Evolutionary conservation across 2,113 vertebrate species (phyloP), one percentile per base, ranked within the genome.

Genomic region (Tinamus guttatus): DNA sequence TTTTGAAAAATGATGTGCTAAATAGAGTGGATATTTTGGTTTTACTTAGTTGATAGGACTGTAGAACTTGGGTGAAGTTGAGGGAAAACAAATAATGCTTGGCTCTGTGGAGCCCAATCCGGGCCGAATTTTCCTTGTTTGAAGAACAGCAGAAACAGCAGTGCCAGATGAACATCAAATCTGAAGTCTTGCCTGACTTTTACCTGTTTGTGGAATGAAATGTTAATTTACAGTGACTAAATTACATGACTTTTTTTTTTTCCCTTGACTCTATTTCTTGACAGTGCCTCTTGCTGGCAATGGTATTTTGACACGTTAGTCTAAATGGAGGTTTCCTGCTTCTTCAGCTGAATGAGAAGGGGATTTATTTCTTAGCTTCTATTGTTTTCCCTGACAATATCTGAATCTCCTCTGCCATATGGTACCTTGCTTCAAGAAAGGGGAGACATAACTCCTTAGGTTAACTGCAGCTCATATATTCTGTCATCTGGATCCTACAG

Each of bases 391-490:
- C 60, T 88, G 45, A 47, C 18, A 47, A 11, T 64, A 28, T 87
- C 22, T 65, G 43, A 79, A 27, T 87, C 58, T 95, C 49, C 67
- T 85, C 24, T 75, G 30, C 77, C 65, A 58, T 78, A 87, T 94
- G 74, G 81, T 96, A 34, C 84, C 89, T 87, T 87, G 32, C 82
- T 73, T 93, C 62, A 69, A 25, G n/a, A 65, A 85, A 62, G 34
- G 82, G 52, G 84, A 91, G 92, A 76, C 13, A 7, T 62, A 86
- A 79, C 54, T 85, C 62, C 47, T 49, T 65, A 75, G 16, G 22
- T 95, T 88, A 88, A 78, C 47, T 88, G 8, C 51, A 92, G 52
- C 60, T 88, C 83, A 6, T 81, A 60, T 75, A 81, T 84, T 94
- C 49, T 94, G 73, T 92, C 74, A 34, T 87, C 77, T 82, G 70